Base-by-base conservation (phyloP, 2,888 invertebrate species). In the Synanthedon vespiformis region DNA sequence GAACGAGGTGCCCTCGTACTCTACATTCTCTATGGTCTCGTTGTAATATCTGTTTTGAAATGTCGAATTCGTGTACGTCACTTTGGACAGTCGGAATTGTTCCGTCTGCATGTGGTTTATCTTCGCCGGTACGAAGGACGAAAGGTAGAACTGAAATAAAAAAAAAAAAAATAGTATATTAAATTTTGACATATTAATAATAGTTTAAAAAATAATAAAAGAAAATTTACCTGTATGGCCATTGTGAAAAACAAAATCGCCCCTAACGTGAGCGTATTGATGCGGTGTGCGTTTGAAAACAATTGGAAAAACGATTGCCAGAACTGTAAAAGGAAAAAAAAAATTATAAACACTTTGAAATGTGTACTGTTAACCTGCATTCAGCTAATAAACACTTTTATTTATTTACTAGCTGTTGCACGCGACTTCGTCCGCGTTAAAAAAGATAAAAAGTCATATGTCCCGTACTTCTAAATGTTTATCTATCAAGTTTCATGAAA, bases 221-320 rank as follows among this genome's bases (percentile, higher is more conserved):
- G 8, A 49, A 51, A 12, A 13, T 64, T 61, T 59, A 82, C 84
- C 69, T 81, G 82, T 73, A 81, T 75, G 0, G 90, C 87, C 71
- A 90, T 85, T 62, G 90, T 74, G 63, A 89, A 80, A 40, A 89
- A 78, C 72, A 92, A 84, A 2, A 89, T 83, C 3, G 89, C 83
- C 4, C 92, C 89, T 18, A 93, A 81, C 0, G 91, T 83, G 0
- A 90, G 59, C 0, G 93, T 93, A 3, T 90, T 89, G 54, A 84
- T 88, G 53, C 90, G 79, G 67, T 92, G 90, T 0, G 91, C 86
- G 13, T 88, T 88, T 12, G 92, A 89, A 61, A 92, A 91, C 51
- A 93, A 74, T 65, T 91, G 90, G 67, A 91, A 88, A 61, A 93
- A 91, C 49, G 92, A 89, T 65, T 91, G 91, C 86, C 91, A 91